A percentile compares a stretch with the other conserved stretches of the same genome.
Conservation (phyloP, 37 sponge, comb jelly and placozoan genomes). For the Halichondria panicea region DNA sequence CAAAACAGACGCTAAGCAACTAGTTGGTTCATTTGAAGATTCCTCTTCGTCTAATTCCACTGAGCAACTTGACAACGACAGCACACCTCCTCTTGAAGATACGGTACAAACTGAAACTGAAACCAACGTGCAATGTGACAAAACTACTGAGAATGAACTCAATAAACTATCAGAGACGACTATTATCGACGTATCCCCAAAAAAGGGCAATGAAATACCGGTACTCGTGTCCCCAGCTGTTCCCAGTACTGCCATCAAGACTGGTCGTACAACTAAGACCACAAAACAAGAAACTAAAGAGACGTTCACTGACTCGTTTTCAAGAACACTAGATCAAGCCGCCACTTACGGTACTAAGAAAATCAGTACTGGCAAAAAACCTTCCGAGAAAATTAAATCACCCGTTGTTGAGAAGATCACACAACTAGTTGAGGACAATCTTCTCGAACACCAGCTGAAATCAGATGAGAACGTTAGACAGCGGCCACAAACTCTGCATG, state of each 20-base stretch:
- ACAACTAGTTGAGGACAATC: too few species aligned
- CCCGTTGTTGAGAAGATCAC: background rate
- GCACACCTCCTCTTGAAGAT: too few species aligned
- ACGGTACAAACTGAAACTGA: too few species aligned
- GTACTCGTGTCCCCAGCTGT: background rate
- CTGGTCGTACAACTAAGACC: background rate
- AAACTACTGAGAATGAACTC: too few species aligned
- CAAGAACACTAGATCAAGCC: conserved; percentile 18
- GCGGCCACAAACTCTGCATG: background rate
- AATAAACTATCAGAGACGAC: too few species aligned
- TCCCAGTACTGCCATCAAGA: conserved; percentile 24
- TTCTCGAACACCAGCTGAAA: too few species aligned
- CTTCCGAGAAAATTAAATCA: background rate
- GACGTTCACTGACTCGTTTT: conserved; percentile 13
- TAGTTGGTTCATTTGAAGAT: conserved; percentile 4
- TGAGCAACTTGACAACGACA: conserved; percentile 23
- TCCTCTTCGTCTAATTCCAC: conserved; percentile 29
- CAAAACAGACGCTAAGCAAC: background rate
- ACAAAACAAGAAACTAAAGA: conserved; percentile 12
- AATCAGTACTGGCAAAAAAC: background rate
- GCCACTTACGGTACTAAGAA: conserved; percentile 44
- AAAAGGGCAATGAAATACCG: too few species aligned
- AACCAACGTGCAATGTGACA: too few species aligned
- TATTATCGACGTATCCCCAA: too few species aligned
- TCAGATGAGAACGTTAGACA: background rate